These are phyloP conservation scores for Euzophera pinguis DNA, from an alignment of 2,888 invertebrate species.

Conservation along the genomic window DNA sequence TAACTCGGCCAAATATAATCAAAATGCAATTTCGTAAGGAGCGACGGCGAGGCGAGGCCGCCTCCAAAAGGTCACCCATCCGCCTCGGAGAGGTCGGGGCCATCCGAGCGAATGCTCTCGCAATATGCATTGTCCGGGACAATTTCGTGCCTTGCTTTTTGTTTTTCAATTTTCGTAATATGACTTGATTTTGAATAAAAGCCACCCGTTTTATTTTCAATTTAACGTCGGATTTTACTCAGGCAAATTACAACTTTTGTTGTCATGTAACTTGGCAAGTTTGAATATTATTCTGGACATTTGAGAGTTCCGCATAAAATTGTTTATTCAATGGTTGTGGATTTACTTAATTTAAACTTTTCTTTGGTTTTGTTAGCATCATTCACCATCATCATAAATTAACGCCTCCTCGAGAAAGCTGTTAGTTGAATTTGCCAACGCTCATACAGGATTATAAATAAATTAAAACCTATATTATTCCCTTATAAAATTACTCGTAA, in stretches of 20 bases:
- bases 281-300: too few species aligned
- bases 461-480: too few species aligned
- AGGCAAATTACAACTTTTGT: constrained; percentile 30
- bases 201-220: constrained; percentile 13
- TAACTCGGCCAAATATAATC: constrained; percentile 52
- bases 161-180: constrained; percentile 46
- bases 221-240: neutral
- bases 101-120: constrained; percentile 22
- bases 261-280: too few species aligned
- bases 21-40: constrained; percentile 61
- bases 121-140: constrained; percentile 61
- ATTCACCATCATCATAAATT: too few species aligned
- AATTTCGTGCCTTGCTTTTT: constrained; percentile 47
- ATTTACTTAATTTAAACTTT: too few species aligned
- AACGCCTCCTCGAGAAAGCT: too few species aligned
- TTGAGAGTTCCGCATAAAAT: too few species aligned
- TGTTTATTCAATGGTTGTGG: too few species aligned
- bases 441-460: too few species aligned
- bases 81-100: constrained; percentile 24
- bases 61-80: constrained; percentile 1
- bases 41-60: constrained; percentile 15
- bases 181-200: constrained; percentile 37
- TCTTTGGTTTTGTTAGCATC: too few species aligned
- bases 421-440: too few species aligned
- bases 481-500: too few species aligned